phyloP scores from a whole-genome alignment of 2,888 invertebrate species.

The Caenorhabditis sp. region DNA sequence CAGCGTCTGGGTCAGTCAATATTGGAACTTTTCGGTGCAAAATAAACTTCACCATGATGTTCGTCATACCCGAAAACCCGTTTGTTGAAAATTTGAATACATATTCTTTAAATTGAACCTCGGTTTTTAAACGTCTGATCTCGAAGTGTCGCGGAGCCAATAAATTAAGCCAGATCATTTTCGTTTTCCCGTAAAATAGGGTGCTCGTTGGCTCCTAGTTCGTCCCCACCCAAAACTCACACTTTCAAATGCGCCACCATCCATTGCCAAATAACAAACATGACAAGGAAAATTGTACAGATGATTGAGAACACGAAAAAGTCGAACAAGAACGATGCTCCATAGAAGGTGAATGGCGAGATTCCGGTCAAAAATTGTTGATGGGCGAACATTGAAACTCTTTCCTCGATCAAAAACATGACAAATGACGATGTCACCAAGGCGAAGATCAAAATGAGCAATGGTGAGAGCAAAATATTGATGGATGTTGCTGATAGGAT shows the following conservation, averaged over 20 bases:
- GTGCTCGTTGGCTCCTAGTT: no score
- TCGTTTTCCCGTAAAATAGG: no score
- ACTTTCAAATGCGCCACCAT: slow-evolving; percentile 27
- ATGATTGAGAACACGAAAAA: slow-evolving; percentile 51
- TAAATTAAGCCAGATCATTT: no score
- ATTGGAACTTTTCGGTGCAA: no score
- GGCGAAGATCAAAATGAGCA: slow-evolving; percentile 58
- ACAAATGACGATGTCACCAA: slow-evolving; percentile 60
- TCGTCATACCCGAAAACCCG: no score
- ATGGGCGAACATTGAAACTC: slow-evolving; percentile 58
- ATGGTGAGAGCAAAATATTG: slow-evolving; percentile 38
- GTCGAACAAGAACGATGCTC: slow-evolving; percentile 54
- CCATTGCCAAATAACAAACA: slow-evolving; percentile 51
- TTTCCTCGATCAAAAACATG: slow-evolving; percentile 64
- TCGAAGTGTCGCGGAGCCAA: no score
- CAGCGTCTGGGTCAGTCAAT: no score
- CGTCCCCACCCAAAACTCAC: slow-evolving; percentile 25
- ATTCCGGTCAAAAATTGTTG: slow-evolving; percentile 66
- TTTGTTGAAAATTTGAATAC: no score
- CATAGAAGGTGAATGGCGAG: slow-evolving; percentile 61
- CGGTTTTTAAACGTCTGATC: no score
- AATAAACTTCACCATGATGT: no score
- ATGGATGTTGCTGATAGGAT: slow-evolving; percentile 10
- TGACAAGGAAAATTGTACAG: slow-evolving; percentile 43
- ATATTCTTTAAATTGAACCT: no score